Evolutionary conservation across 2,113 vertebrate genomes (phyloP).

Genomic region (Barbus barbus): DNA sequence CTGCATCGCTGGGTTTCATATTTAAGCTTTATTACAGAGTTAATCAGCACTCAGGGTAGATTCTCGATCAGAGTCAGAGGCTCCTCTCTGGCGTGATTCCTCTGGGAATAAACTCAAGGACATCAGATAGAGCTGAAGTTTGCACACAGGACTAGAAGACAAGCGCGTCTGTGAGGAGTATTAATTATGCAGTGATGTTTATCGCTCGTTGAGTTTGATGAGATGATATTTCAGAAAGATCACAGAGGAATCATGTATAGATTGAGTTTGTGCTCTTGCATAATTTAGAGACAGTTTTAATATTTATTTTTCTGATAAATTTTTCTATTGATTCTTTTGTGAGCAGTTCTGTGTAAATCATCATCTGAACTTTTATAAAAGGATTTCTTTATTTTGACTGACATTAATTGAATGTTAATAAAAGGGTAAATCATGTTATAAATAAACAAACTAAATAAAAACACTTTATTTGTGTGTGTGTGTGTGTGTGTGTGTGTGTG

Average conservation of each 20-base stretch:
- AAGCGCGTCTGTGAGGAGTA: not conserved
- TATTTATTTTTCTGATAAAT: not conserved
- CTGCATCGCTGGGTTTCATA: not conserved
- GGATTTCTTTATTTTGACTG: not conserved
- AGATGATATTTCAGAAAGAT: slow-evolving; percentile 18
- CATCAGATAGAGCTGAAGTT: not conserved
- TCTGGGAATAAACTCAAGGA: slow-evolving; percentile 17
- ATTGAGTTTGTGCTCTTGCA: not conserved
- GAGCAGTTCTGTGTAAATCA: not conserved
- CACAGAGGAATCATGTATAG: not conserved
- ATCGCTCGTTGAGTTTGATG: slow-evolving; percentile 9
- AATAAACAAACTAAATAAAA: too few species aligned
- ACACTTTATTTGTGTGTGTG: too few species aligned
- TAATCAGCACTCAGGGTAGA: slow-evolving; percentile 2
- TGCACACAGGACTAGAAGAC: not conserved
- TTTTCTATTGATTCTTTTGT: not conserved
- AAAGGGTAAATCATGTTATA: not conserved
- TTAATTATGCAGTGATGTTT: slow-evolving; percentile 28
- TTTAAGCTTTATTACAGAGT: not conserved
- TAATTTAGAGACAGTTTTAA: not conserved
- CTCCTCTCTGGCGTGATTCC: not conserved
- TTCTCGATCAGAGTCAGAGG: too few species aligned
- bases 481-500: too few species aligned
- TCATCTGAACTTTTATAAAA: not conserved
- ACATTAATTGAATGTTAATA: too few species aligned